A percentile compares a stretch with the other conserved stretches of the same genome.
Evolutionary conservation across 2,888 invertebrate genomes (phyloP).

Genomic region (Drosophila gaucha): DNA sequence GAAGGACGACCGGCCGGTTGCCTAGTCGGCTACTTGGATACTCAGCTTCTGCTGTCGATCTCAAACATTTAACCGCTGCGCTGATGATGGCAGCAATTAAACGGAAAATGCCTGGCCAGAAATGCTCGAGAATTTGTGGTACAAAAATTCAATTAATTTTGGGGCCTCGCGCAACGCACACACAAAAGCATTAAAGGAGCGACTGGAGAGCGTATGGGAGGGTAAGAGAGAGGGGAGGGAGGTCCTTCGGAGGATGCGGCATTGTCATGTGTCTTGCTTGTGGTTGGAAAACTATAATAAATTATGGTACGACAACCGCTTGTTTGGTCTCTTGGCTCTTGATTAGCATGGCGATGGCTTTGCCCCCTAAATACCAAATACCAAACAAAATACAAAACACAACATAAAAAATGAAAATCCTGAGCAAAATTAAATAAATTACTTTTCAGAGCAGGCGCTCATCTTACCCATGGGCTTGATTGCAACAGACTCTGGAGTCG

Average conservation of each 20-base stretch:
- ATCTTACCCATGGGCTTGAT: conserved; percentile 22
- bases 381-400: neutral
- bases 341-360: conserved; percentile 48
- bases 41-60: conserved; percentile 28
- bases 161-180: conserved; percentile 36
- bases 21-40: conserved; percentile 1
- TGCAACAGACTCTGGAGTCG: neutral
- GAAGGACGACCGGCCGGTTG: conserved; percentile 3
- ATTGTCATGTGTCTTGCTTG: conserved; percentile 63
- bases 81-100: conserved; percentile 79
- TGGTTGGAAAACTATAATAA: conserved; percentile 77
- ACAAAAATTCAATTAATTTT: conserved; percentile 79
- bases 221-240: neutral
- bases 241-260: conserved; percentile 21
- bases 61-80: conserved; percentile 69
- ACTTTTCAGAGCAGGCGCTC: conserved; percentile 22
- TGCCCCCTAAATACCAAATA: conserved; percentile 12
- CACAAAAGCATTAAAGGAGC: conserved; percentile 33
- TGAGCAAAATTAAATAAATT: conserved; percentile 53
- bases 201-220: neutral
- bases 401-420: conserved; percentile 11
- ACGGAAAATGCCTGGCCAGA: conserved; percentile 67
- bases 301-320: conserved; percentile 70
- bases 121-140: conserved; percentile 76
- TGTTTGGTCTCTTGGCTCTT: conserved; percentile 43